Base-by-base conservation (phyloP, 2,888 invertebrate genomes). In the Tanaodytes sp. region DNA sequence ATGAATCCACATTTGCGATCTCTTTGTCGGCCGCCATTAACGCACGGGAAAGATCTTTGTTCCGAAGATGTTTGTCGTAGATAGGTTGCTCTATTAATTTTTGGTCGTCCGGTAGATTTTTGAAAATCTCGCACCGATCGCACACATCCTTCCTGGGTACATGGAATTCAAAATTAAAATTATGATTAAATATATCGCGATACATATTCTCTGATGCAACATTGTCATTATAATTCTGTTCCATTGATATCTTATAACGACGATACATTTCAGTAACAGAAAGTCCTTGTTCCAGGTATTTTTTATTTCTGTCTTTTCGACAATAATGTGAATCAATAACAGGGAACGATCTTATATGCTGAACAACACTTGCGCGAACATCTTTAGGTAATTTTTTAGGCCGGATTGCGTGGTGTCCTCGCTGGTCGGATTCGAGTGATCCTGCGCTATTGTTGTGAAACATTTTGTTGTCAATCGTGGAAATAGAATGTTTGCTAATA, bases 91-190 rank as follows among this genome's bases (percentile, higher is more conserved):
- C 16, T 6, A 1, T 14, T 36, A 18, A 19, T 36, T 19, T 18
- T 19, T 36, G 4, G 6, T 49, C 36, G n/a, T 9, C 19, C 4
- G 11, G 19, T 14, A 36, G n/a, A 1, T 2, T n/a, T 9, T 18
- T 14, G 14, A 36, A 49, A 4, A 8, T 31, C n/a, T 49, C 9
- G 14, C 51, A 57, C 19, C 51, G 27, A 42, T 63, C 59, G 30
- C 69, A 69, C 39, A 46, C 46, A 19, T 64, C 69, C 27, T 69
- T 69, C 11, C 48, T 64, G 2, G 58, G 64, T 19, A 33, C 36
- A 33, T 54, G 55, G 42, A 69, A 69, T 14, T 20, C 40, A 8
- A 69, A 18, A 33, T 69, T 69, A 12, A n/a, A 33, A 6, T 33
- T 33, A 8, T 4, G 3, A 12, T 33, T 33, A 33, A 33, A 33